Percentiles rank a stretch among this genome's conserved stretches.
phyloP scores from a whole-genome alignment of 2,797 vertebrate genomes.

The Lithobates sylvaticus region DNA sequence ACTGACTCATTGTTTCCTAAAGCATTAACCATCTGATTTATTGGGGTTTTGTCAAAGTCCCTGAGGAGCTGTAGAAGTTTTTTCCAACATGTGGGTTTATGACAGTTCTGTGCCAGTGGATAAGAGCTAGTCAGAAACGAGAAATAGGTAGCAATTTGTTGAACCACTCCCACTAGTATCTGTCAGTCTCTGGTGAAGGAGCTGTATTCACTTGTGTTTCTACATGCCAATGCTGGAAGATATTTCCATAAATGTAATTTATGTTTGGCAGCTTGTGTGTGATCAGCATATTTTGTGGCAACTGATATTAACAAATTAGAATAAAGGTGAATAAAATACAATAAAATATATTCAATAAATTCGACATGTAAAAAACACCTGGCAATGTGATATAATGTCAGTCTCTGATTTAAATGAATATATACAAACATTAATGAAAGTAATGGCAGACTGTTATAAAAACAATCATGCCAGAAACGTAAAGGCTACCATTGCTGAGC shows the following conservation, averaged over 20 bases:
- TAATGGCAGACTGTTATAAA: too few species aligned
- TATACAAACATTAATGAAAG: too few species aligned
- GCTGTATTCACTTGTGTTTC: slow-evolving; percentile 37
- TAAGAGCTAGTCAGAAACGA: background rate
- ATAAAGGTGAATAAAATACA: background rate
- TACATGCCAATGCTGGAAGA: slow-evolving; percentile 54
- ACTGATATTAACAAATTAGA: background rate
- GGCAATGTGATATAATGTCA: too few species aligned
- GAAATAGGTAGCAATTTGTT: slow-evolving; percentile 53
- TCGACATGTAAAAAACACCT: too few species aligned
- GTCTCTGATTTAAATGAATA: too few species aligned
- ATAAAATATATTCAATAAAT: background rate
- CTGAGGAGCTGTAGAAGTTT: slow-evolving; percentile 60
- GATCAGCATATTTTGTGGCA: slow-evolving; percentile 14
- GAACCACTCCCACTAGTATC: slow-evolving; percentile 52
- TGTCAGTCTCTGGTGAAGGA: slow-evolving; percentile 43
- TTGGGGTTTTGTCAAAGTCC: slow-evolving; percentile 62
- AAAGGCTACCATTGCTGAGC: too few species aligned
- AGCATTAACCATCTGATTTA: slow-evolving; percentile 62
- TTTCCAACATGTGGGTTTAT: slow-evolving; percentile 32
- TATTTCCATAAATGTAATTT: slow-evolving; percentile 52
- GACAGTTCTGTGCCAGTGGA: slow-evolving; percentile 24
- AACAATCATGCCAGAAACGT: too few species aligned
- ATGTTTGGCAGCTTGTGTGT: slow-evolving; percentile 42
- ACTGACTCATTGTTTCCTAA: slow-evolving; percentile 68